These are phyloP conservation scores for Lasaia peninsularis DNA, from an alignment of 1,140 invertebrate genomes.

Conservation along the genomic window DNA sequence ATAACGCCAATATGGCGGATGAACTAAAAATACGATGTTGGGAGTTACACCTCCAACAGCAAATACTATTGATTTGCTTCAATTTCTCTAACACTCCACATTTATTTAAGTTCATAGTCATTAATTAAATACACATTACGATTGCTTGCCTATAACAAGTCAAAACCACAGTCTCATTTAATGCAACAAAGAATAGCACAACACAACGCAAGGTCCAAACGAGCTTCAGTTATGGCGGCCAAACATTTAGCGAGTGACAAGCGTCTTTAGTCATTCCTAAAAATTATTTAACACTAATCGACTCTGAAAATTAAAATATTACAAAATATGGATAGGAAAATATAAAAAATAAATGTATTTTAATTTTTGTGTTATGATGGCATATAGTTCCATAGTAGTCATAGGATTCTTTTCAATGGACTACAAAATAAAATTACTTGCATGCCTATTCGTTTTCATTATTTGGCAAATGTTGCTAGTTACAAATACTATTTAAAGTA, in stretches of 20 bases:
- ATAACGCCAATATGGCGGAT: conserved; percentile 76
- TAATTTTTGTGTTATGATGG: conserved; percentile 52
- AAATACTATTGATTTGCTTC: conserved; percentile 66
- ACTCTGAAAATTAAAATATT: conserved; percentile 64
- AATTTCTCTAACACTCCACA: conserved; percentile 64
- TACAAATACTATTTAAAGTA: not conserved
- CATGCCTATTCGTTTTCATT: conserved; percentile 25
- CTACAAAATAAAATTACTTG: conserved; percentile 34
- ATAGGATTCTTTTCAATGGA: conserved; percentile 51
- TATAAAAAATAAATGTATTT: conserved; percentile 52
- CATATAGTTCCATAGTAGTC: conserved; percentile 52
- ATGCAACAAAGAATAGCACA: conserved; percentile 69
- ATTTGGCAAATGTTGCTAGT: not conserved
- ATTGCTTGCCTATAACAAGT: conserved; percentile 53
- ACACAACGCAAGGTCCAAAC: conserved; percentile 63
- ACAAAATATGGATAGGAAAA: conserved; percentile 54
- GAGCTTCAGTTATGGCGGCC: conserved; percentile 74
- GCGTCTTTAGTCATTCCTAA: conserved; percentile 62
- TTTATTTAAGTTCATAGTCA: conserved; percentile 57
- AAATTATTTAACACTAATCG: conserved; percentile 54
- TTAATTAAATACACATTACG: conserved; percentile 51
- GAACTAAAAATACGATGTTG: conserved; percentile 76
- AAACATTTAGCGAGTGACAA: conserved; percentile 61
- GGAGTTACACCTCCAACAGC: conserved; percentile 60
- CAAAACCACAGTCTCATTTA: conserved; percentile 62